Percentiles rank a stretch among this genome's conserved stretches.
Evolutionary conservation across 2,888 invertebrate species (phyloP).

Genomic region (Rhabditoides inermis): DNA sequence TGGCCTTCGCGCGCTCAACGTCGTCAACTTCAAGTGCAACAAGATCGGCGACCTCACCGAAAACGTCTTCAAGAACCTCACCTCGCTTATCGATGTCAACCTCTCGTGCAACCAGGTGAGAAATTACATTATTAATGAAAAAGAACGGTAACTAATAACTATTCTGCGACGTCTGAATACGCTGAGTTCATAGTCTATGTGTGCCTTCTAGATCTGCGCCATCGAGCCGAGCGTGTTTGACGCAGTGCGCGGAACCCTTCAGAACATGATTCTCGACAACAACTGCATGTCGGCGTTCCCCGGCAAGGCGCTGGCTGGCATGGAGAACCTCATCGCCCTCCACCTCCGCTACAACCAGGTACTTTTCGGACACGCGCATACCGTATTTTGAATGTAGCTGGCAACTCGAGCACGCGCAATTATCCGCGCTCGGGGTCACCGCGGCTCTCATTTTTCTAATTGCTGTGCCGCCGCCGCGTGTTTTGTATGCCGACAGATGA

Average conservation of each 20-base stretch:
- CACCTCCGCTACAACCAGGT: conserved; percentile 51
- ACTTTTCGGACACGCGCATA: too few relatives aligned
- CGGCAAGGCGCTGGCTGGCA: conserved; percentile 36
- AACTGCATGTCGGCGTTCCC: conserved; percentile 48
- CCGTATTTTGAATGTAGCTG: too few relatives aligned
- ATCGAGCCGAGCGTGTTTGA: conserved; percentile 37
- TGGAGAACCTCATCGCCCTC: conserved; percentile 47
- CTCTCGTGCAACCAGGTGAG: conserved; percentile 50
- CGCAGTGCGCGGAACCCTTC: conserved; percentile 38
- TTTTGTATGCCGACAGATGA: too few relatives aligned
- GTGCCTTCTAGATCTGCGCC: conserved; percentile 34
- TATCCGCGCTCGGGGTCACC: too few relatives aligned
- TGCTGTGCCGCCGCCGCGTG: too few relatives aligned
- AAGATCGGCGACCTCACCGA: conserved; percentile 53
- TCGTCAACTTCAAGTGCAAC: conserved; percentile 51
- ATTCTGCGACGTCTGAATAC: background rate
- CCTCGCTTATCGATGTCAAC: conserved; percentile 50
- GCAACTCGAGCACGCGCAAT: too few relatives aligned
- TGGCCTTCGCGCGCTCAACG: conserved; percentile 36
- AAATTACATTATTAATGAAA: background rate
- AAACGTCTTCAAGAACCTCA: conserved; percentile 38
- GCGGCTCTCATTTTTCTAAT: too few relatives aligned
- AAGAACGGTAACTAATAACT: background rate
- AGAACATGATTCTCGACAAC: conserved; percentile 49
- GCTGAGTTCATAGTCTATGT: background rate